Evolutionary conservation across 1,140 invertebrate species (phyloP), one percentile per base, ranked within the genome.

Genomic region (Meteorus sp.): DNA sequence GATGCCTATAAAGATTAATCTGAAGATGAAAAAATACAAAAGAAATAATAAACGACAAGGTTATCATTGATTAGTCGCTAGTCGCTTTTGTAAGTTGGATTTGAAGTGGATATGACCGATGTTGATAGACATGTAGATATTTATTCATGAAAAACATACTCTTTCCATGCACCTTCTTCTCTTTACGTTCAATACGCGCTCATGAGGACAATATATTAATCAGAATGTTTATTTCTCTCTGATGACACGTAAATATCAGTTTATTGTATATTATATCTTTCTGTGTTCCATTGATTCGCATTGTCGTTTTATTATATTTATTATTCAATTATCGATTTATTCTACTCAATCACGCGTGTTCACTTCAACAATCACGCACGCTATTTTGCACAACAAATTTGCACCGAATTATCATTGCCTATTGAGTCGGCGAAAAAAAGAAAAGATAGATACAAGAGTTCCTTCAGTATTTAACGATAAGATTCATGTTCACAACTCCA

Each of bases 61-160:
- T 45, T 50, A 63, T 55, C 33, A 41, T 60, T 39, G 44, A 52
- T 60, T 62, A 67, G 65, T 62, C 61, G 65, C 65, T 62, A 64
- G 62, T 60, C 59, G 65, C 65, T 67, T 67, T 67, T 64, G 59
- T 64, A 59, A 67, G 62, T 67, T 67, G 62, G 63, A 67, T 67
- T 67, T 67, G 65, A 67, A 62, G 63, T 67, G 65, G 65, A 67
- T 67, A 67, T 67, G 63, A 64, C 65, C 62, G 55, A 64, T 62
- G 39, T 62, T n/a, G 60, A 62, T 53, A 47, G 58, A 67, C 37
- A 57, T 60, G 51, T 56, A 59, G 31, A n/a, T n/a, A n/a, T 29
- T 62, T 59, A 60, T 56, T 35, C 53, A 58, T 58, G 41, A 60
- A 48, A 22, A 37, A 60, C 48, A 56, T 43, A 35, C 37, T 61